These are phyloP conservation scores for Acleris sparsana DNA, from an alignment of 2,888 invertebrate genomes.

Conservation along the genomic window DNA sequence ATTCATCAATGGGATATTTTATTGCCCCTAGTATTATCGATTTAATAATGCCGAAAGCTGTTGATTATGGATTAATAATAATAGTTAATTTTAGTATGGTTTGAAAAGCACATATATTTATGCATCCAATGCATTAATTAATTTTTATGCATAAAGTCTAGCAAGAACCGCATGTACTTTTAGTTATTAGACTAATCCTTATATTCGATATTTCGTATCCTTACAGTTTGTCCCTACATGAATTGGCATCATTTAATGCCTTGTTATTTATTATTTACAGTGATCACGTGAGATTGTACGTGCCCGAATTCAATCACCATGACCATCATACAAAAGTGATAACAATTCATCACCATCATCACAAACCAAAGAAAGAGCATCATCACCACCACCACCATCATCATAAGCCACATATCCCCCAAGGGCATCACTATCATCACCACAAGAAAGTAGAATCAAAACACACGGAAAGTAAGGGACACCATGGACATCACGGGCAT, in stretches of 20 bases:
- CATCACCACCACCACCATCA: constrained; percentile 69
- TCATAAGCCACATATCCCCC: constrained; percentile 55
- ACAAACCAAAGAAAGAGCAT: constrained; percentile 76
- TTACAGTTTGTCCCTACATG: no score
- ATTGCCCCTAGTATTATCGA: not conserved
- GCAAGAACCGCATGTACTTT: no score
- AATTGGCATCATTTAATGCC: no score
- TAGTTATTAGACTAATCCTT: no score
- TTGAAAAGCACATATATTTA: no score
- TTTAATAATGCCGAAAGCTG: not conserved
- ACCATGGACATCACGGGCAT: constrained; percentile 19
- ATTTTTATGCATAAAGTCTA: no score
- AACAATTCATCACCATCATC: constrained; percentile 81
- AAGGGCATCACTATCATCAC: constrained; percentile 64
- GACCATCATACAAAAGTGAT: constrained; percentile 85
- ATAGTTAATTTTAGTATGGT: no score
- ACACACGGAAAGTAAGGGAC: constrained; percentile 58
- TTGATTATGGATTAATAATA: no score
- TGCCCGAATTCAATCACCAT: constrained; percentile 85
- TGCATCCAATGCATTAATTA: no score
- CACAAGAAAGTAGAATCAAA: constrained; percentile 66
- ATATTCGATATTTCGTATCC: no score
- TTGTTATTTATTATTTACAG: constrained; percentile 57
- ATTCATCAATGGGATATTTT: not conserved
- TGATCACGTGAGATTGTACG: constrained; percentile 82